Conservation (phyloP, 2,797 vertebrate species). For the Eidolon dupreanum region DNA sequence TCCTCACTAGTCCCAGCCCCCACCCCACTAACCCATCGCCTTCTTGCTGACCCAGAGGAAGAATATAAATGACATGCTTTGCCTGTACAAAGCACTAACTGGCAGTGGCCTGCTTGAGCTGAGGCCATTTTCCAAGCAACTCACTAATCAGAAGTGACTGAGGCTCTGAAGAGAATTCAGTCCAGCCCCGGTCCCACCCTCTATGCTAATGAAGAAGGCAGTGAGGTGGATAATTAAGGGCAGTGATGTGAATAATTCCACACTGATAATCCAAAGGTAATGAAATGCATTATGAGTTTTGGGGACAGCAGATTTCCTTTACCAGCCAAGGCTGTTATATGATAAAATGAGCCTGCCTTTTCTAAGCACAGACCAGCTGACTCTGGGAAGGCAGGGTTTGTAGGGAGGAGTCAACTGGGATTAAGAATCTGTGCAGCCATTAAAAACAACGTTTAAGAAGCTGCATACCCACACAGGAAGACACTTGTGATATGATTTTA, state of each 20-base stretch:
- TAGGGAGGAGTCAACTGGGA: not conserved
- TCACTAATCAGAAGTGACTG: slow-evolving; percentile 77
- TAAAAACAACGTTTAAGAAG: not conserved
- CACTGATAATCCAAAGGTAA: slow-evolving; percentile 74
- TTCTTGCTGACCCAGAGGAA: slow-evolving; percentile 57
- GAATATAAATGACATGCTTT: slow-evolving; percentile 52
- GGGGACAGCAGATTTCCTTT: slow-evolving; percentile 47
- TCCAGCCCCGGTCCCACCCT: slow-evolving; percentile 49
- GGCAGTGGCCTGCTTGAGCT: slow-evolving; percentile 47
- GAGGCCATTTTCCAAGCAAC: slow-evolving; percentile 57
- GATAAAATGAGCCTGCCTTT: slow-evolving; percentile 47
- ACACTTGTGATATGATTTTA: not conserved
- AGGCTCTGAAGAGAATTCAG: slow-evolving; percentile 59
- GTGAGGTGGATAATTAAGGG: slow-evolving; percentile 77
- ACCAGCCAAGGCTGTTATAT: slow-evolving; percentile 8
- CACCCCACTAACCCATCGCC: not conserved
- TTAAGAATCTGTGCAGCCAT: not conserved
- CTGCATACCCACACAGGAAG: not conserved
- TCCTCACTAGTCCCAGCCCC: not conserved
- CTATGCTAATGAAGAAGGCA: slow-evolving; percentile 76
- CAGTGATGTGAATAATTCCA: slow-evolving; percentile 77
- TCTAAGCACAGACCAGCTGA: not conserved
- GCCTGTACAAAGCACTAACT: not conserved
- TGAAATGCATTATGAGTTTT: slow-evolving; percentile 65
- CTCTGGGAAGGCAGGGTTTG: not conserved